Evolutionary conservation across 2,113 vertebrate genomes (phyloP).

Genomic region (Callocephalon fimbriatum): DNA sequence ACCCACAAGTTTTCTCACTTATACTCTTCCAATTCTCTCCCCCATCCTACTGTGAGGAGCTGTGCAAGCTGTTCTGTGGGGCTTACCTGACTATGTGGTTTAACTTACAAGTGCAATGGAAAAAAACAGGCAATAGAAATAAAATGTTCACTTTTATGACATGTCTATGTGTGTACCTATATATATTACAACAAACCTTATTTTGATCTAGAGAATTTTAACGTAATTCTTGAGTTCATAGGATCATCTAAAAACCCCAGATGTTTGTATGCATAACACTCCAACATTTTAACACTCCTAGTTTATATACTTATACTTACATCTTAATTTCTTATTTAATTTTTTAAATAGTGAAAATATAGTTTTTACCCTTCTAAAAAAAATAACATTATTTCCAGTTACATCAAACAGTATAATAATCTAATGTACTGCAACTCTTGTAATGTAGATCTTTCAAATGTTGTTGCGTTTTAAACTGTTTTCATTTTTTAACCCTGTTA

Average conservation of each 20-base stretch:
- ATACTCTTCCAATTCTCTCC: neutral
- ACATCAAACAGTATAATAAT: neutral
- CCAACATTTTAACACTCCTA: neutral
- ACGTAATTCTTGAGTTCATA: neutral
- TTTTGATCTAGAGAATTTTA: neutral
- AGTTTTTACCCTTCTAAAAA: neutral
- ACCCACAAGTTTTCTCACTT: neutral
- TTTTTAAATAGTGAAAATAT: neutral
- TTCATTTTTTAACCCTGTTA: neutral
- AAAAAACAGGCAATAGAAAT: neutral
- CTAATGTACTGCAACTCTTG: accelerated
- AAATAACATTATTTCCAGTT: neutral
- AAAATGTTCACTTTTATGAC: neutral
- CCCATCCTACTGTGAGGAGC: accelerated
- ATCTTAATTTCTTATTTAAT: neutral
- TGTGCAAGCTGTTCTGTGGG: accelerated
- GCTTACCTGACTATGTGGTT: neutral
- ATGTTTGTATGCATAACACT: neutral
- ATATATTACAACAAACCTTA: neutral
- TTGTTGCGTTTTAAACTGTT: neutral
- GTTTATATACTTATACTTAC: neutral
- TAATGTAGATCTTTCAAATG: neutral
- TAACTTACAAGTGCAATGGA: neutral
- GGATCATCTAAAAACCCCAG: neutral
- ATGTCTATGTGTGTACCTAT: neutral